These are phyloP conservation scores for Agapetus fuscipes DNA, from an alignment of 2,888 invertebrate genomes.

Conservation along the genomic window DNA sequence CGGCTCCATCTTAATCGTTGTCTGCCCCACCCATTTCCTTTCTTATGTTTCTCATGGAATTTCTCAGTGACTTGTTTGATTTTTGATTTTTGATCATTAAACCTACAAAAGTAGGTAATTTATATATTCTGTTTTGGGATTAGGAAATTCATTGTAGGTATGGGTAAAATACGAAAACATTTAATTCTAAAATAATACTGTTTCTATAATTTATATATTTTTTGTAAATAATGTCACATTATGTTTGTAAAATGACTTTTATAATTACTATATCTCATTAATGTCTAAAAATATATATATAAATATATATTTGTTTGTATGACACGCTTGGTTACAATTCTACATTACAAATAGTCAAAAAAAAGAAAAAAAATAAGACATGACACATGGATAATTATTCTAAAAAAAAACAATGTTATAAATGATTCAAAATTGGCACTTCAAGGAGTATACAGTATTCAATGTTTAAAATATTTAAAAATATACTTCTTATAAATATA, in stretches of 20 bases:
- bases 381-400: constrained; percentile 9
- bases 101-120: no score
- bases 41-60: no score
- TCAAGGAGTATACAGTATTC: no score
- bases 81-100: no score
- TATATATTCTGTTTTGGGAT: no score
- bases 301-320: constrained; percentile 15
- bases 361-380: constrained; percentile 19
- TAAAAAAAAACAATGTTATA: constrained; percentile 1
- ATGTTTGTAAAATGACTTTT: constrained; percentile 22
- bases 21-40: no score
- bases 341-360: constrained; percentile 15
- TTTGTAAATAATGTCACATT: constrained; percentile 21
- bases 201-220: constrained; percentile 22
- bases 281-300: constrained; percentile 14
- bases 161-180: constrained; percentile 7
- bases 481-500: no score
- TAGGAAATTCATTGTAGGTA: no score
- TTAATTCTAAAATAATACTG: constrained; percentile 22
- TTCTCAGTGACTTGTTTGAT: no score
- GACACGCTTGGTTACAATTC: no score
- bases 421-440: background rate
- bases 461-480: no score
- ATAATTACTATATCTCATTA: constrained; percentile 18
- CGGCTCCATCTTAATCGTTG: no score